Percentiles rank a stretch among this genome's conserved stretches.
These are phyloP conservation scores for Diacarnus erythraeanus DNA, from an alignment of 37 sponge, comb jelly and placozoan species.

Conservation along the genomic window DNA sequence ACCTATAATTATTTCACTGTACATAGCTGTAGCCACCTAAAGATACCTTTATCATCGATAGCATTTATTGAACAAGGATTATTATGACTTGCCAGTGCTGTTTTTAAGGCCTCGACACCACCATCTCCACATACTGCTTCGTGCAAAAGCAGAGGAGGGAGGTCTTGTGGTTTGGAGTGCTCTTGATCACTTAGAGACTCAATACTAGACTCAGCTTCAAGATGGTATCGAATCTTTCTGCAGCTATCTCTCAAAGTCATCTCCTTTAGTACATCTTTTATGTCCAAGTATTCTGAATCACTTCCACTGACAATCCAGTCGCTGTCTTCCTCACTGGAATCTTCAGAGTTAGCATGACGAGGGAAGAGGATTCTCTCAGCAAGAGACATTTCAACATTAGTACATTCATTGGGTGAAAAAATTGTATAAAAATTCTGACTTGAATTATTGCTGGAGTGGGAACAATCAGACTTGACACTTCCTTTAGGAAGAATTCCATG, in stretches of 20 bases:
- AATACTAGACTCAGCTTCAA: background rate
- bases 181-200: background rate
- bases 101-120: background rate
- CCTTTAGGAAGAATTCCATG: no score
- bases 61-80: background rate
- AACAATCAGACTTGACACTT: no score
- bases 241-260: background rate
- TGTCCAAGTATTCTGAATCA: background rate
- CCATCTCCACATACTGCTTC: constrained; percentile 14
- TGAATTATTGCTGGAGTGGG: no score
- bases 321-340: constrained; percentile 14
- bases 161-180: background rate
- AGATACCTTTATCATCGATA: background rate
- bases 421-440: no score
- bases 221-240: background rate
- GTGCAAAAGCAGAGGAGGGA: constrained; percentile 14
- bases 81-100: background rate
- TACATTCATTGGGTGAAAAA: no score
- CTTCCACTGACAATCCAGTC: constrained; percentile 39
- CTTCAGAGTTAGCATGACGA: background rate
- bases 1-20: no score
- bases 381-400: background rate
- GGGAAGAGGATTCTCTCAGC: constrained; percentile 34
- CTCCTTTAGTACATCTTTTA: background rate
- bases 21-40: background rate